Percentiles rank a stretch among this genome's conserved stretches.
Evolutionary conservation across 30 jellyfish, hydroid and myxozoan species (phyloP).

Genomic region (Phacellophora camtschatica): DNA sequence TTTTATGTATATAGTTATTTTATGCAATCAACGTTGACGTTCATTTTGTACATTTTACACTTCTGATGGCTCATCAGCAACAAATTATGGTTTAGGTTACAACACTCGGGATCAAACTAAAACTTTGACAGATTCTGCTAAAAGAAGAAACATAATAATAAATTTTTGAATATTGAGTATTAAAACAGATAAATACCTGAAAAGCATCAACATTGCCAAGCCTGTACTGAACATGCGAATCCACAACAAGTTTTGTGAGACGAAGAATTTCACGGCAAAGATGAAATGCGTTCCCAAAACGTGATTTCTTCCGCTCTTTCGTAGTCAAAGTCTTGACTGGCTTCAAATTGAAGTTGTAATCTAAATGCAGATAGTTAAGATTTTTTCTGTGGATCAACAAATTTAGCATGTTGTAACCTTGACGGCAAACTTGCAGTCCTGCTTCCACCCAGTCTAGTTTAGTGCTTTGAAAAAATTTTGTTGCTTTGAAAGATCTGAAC

Average conservation of each 20-base stretch:
- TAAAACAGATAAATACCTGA: conserved; percentile 54
- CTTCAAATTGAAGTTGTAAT: conserved; percentile 96
- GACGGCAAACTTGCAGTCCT: conserved; percentile 99
- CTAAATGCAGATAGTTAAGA: conserved; percentile 95
- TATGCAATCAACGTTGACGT: not conserved
- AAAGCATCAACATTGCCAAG: conserved; percentile 99
- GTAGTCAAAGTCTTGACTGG: conserved; percentile 98
- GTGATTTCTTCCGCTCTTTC: conserved; percentile 98
- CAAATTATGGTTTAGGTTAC: too few species aligned
- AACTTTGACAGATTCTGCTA: too few species aligned
- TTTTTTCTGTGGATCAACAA: conserved; percentile 97
- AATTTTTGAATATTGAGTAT: not conserved
- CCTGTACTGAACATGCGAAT: conserved; percentile 98
- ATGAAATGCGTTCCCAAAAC: conserved; percentile 99
- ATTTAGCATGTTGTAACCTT: conserved; percentile 98
- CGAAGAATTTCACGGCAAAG: conserved; percentile 97
- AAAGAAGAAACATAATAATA: not conserved
- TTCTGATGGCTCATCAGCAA: too few species aligned
- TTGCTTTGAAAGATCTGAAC: conserved; percentile 97
- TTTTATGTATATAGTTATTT: not conserved
- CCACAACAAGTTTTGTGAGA: conserved; percentile 89
- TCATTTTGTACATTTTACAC: too few species aligned
- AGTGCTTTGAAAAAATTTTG: conserved; percentile 99
- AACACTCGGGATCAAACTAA: too few species aligned
- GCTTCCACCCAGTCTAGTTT: conserved; percentile 99